Percentiles rank a stretch among this genome's conserved stretches.
These are phyloP conservation scores for Hyppa rectilinea DNA, from an alignment of 2,888 invertebrate species.

Conservation along the genomic window DNA sequence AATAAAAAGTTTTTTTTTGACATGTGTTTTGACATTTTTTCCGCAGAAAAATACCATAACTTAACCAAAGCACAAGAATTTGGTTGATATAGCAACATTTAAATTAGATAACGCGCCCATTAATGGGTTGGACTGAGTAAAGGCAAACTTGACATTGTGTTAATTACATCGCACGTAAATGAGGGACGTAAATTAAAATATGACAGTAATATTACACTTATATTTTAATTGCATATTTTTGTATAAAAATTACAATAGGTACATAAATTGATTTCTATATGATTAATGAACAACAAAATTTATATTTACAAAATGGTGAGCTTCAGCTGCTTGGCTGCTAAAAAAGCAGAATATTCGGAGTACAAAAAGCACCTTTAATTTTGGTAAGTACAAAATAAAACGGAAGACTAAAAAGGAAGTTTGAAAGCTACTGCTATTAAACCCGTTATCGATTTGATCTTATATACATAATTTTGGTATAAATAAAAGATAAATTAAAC, in stretches of 20 bases:
- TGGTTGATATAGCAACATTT: not conserved
- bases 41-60: not conserved
- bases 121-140: not conserved
- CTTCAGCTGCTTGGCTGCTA: slow-evolving; percentile 76
- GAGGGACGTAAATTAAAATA: slow-evolving; percentile 44
- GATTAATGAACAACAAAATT: slow-evolving; percentile 80
- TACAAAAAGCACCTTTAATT: slow-evolving; percentile 82
- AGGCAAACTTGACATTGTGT: not conserved
- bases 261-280: slow-evolving; percentile 85
- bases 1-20: slow-evolving; percentile 9
- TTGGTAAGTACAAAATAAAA: slow-evolving; percentile 87
- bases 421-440: slow-evolving; percentile 81
- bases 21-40: not conserved
- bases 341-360: slow-evolving; percentile 66
- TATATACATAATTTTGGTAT: slow-evolving; percentile 83
- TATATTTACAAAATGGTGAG: slow-evolving; percentile 86
- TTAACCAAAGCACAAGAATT: not conserved
- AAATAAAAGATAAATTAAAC: slow-evolving; percentile 88
- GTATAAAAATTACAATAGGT: slow-evolving; percentile 90
- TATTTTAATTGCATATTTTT: slow-evolving; percentile 88
- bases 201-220: slow-evolving; percentile 72
- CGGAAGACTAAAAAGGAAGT: slow-evolving; percentile 86
- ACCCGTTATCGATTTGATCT: slow-evolving; percentile 81
- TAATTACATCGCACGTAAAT: not conserved
- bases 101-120: not conserved